These are phyloP conservation scores for Ormyrus thymus DNA, from an alignment of 2,888 invertebrate species.

Conservation along the genomic window DNA sequence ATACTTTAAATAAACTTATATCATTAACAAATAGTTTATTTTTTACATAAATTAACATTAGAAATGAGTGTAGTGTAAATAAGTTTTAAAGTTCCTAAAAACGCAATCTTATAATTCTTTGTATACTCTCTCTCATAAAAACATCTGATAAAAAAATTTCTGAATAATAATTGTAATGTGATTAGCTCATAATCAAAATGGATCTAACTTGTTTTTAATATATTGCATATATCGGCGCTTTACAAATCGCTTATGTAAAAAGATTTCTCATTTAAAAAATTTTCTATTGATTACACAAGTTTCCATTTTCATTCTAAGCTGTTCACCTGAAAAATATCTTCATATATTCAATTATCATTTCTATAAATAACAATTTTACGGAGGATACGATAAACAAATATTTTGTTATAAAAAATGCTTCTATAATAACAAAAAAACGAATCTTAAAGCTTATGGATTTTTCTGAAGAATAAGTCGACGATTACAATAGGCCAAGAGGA, in stretches of 20 bases:
- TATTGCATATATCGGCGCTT: conserved; percentile 9
- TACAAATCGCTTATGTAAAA: conserved; percentile 14
- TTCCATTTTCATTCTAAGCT: conserved; percentile 32
- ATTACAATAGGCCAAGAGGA: conserved; percentile 44
- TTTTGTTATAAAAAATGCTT: conserved; percentile 10
- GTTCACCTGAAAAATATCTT: background rate
- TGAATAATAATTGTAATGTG: background rate
- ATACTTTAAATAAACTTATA: background rate
- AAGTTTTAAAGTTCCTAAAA: conserved; percentile 3
- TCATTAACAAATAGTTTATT: conserved; percentile 26
- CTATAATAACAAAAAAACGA: conserved; percentile 16
- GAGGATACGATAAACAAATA: conserved; percentile 52
- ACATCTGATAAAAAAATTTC: conserved; percentile 7
- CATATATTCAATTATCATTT: too few relatives aligned
- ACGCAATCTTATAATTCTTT: background rate
- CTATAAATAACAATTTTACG: too few relatives aligned
- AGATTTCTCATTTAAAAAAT: conserved; percentile 9
- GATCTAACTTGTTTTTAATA: background rate
- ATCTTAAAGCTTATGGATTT: conserved; percentile 13
- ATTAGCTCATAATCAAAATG: conserved; percentile 28
- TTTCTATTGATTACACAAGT: background rate
- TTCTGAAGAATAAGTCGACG: conserved; percentile 13
- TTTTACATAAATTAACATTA: conserved; percentile 24
- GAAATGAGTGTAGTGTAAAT: conserved; percentile 15
- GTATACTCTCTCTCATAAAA: conserved; percentile 6